A percentile compares a stretch with the other conserved stretches of the same genome.
Evolutionary conservation across 2,113 vertebrate species (phyloP).

Genomic region (Lepus americanus): DNA sequence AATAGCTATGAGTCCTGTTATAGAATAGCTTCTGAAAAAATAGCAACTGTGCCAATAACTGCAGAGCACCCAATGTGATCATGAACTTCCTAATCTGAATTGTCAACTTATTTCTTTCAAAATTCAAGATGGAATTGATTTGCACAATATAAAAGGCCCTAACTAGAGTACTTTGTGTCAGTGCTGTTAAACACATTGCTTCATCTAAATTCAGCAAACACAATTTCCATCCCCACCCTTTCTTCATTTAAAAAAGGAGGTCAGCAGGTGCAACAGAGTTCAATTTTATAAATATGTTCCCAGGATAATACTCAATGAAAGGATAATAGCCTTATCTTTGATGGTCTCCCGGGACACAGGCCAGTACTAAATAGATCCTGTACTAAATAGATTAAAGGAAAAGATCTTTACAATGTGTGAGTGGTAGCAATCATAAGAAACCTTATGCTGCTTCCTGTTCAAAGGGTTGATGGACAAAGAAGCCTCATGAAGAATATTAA

Average conservation of each 20-base stretch:
- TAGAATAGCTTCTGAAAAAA: constrained; percentile 20
- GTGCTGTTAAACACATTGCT: background rate
- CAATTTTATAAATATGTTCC: constrained; percentile 78
- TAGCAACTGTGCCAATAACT: constrained; percentile 42
- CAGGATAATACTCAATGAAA: constrained; percentile 74
- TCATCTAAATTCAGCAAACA: constrained; percentile 62
- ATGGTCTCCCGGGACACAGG: constrained; percentile 72
- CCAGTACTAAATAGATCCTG: constrained; percentile 74
- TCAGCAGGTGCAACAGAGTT: constrained; percentile 70
- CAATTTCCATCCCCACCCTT: constrained; percentile 19
- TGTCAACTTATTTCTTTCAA: constrained; percentile 43
- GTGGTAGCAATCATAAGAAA: constrained; percentile 51
- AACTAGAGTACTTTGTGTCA: constrained; percentile 52
- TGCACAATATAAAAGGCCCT: constrained; percentile 60
- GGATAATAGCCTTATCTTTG: constrained; percentile 79
- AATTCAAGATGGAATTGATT: constrained; percentile 54
- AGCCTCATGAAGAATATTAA: constrained; percentile 6
- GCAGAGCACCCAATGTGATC: background rate
- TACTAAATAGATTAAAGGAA: constrained; percentile 68
- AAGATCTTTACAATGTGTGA: constrained; percentile 48
- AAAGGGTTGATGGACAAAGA: constrained; percentile 36
- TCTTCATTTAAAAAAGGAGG: constrained; percentile 68
- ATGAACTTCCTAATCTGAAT: constrained; percentile 49
- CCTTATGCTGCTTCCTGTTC: constrained; percentile 51
- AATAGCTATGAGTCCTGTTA: constrained; percentile 1